Base-by-base conservation (phyloP, 2,888 invertebrate species). In the Malthinus seriepunctatus region DNA sequence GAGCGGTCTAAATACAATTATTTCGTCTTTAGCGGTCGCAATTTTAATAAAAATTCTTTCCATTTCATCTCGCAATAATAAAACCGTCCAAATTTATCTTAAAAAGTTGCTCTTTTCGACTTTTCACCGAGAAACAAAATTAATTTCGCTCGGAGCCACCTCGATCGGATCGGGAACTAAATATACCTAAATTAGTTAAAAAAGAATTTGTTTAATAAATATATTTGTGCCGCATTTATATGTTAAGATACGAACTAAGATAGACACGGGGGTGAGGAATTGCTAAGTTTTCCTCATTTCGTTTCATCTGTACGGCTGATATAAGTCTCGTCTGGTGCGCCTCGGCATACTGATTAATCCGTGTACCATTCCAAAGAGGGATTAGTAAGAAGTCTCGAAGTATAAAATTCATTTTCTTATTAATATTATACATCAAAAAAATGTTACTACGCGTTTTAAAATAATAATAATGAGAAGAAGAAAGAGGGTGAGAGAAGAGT, bases 231-330 rank as follows among this genome's bases (percentile, higher is more conserved):
- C 73, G 73, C 71, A 56, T 56, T 44, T 47, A 52, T 45, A 34
- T 50, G 68, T 69, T 46, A 59, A 35, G 68, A 49, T 46, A 55
- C 56, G 55, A 48, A 67, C 67, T 67, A 67, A 51, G 61, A 63
- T 54, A 57, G 66, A 64, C 61, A 37, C 59, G 67, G 73, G 75
- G 73, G 72, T 76, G 76, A 75, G 77, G 77, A 76, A 78, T 77
- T 78, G 75, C 76, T 78, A 78, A 78, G 77, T 78, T 78, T 78
- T 76, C 77, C 76, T 78, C 76, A 77, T 78, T 78, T 77, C 77
- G 76, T 77, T 77, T 76, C 75, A 76, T 76, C 76, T 77, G 73
- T 72, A 75, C 74, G 75, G 73, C 73, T 74, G 76, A 76, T 76
- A 77, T 76, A 76, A 76, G 76, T 75, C 75, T 74, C 71, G 69